A percentile compares a stretch with the other conserved stretches of the same genome.
These are phyloP conservation scores for Panthera tigris DNA, from an alignment of 2,113 vertebrate species.

Conservation along the genomic window DNA sequence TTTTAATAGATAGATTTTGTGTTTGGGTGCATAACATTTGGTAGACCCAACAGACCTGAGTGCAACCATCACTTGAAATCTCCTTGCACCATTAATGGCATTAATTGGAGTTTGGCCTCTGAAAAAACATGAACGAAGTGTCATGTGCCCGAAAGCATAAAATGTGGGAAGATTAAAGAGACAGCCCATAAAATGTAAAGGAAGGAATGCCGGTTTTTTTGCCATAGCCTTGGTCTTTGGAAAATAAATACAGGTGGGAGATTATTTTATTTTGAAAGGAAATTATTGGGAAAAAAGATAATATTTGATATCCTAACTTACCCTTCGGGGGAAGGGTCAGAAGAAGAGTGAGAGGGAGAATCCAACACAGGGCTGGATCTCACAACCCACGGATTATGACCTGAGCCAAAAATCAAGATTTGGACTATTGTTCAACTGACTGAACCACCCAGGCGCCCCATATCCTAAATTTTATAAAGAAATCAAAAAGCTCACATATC, in stretches of 20 bases:
- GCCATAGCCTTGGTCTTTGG: background rate
- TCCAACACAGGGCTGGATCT: no score
- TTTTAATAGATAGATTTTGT: background rate
- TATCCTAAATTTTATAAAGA: background rate
- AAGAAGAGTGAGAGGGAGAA: no score
- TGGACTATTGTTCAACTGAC: no score
- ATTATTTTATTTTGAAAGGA: conserved; percentile 25
- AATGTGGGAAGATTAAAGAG: background rate
- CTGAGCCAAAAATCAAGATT: no score
- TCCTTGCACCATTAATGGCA: background rate
- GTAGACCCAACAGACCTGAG: background rate
- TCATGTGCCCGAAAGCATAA: background rate
- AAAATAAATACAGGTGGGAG: background rate
- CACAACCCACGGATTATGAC: no score
- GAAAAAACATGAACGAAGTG: background rate
- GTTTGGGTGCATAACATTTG: background rate
- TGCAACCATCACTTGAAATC: background rate
- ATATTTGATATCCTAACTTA: background rate
- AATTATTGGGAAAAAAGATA: background rate
- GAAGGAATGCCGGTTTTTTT: background rate
- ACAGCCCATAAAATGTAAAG: background rate
- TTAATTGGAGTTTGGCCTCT: background rate
- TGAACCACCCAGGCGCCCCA: no score
- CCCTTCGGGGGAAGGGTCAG: no score
- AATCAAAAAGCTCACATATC: background rate